phyloP scores from a whole-genome alignment of 2,888 invertebrate species.

The Phaedon cochleariae region DNA sequence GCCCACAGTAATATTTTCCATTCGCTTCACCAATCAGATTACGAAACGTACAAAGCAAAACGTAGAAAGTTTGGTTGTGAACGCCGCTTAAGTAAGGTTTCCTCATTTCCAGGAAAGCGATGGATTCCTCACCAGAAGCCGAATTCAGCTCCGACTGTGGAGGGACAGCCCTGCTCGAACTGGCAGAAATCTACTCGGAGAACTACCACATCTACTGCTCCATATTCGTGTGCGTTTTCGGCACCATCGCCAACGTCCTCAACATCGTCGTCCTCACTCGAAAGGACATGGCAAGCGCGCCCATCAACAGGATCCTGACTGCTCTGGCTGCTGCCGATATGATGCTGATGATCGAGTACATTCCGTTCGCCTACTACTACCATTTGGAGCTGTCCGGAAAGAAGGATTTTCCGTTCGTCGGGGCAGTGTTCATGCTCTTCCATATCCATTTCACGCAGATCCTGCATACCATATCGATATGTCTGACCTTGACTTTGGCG shows the following conservation, averaged over 20 bases:
- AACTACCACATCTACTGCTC: slow-evolving; percentile 85
- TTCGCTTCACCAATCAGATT: no score
- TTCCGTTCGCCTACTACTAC: slow-evolving; percentile 77
- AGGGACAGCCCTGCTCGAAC: slow-evolving; percentile 55
- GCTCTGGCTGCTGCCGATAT: slow-evolving; percentile 89
- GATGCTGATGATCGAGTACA: slow-evolving; percentile 88
- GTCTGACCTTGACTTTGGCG: slow-evolving; percentile 81
- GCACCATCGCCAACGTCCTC: slow-evolving; percentile 84
- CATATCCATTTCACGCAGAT: slow-evolving; percentile 85
- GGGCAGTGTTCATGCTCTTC: slow-evolving; percentile 78
- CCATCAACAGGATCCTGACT: slow-evolving; percentile 87
- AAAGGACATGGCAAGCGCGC: slow-evolving; percentile 80
- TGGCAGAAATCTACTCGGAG: slow-evolving; percentile 70
- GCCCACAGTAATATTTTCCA: no score
- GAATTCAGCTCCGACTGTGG: slow-evolving; percentile 40
- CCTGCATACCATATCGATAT: slow-evolving; percentile 85
- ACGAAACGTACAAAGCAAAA: no score
- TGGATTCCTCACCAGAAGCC: background rate
- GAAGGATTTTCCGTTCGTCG: slow-evolving; percentile 73
- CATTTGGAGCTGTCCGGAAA: slow-evolving; percentile 70
- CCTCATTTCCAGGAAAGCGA: background rate
- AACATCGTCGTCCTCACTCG: slow-evolving; percentile 88
- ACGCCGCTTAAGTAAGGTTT: no score
- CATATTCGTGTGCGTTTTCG: slow-evolving; percentile 84
- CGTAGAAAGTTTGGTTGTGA: no score